These are phyloP conservation scores for Oreochromis spilurus DNA, from an alignment of 2,113 vertebrate genomes.

Conservation along the genomic window DNA sequence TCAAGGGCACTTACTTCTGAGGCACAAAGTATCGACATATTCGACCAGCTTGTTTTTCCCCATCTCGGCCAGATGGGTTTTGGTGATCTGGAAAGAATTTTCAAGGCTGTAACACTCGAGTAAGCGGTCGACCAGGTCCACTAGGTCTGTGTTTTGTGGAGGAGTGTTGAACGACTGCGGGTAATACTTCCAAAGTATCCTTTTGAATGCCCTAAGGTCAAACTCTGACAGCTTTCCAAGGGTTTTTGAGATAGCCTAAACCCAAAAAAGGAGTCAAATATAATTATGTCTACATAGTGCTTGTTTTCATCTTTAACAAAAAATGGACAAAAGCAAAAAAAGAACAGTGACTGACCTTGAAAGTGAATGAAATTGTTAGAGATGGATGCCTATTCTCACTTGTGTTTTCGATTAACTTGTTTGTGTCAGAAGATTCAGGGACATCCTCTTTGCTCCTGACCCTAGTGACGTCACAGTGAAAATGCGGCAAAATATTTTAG, in stretches of 20 bases:
- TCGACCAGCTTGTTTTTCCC: background rate
- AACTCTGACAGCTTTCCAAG: slow-evolving; percentile 32
- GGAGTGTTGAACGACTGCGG: slow-evolving; percentile 50
- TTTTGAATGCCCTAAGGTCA: slow-evolving; percentile 34
- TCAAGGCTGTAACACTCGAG: slow-evolving; percentile 54
- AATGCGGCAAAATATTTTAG: background rate
- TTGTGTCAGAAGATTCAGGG: background rate
- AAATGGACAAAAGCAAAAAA: background rate
- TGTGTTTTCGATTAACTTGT: slow-evolving; percentile 8
- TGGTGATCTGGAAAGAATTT: slow-evolving; percentile 57
- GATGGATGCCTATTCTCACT: slow-evolving; percentile 45
- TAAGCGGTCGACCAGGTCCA: slow-evolving; percentile 66
- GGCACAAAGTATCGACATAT: slow-evolving; percentile 27
- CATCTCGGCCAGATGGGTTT: slow-evolving; percentile 36
- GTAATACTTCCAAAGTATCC: slow-evolving; percentile 53
- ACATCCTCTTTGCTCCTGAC: background rate
- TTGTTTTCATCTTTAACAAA: background rate
- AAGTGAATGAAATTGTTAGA: slow-evolving; percentile 62
- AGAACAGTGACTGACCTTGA: slow-evolving; percentile 46
- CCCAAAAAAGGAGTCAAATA: background rate
- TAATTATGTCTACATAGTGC: background rate
- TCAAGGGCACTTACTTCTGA: slow-evolving; percentile 50
- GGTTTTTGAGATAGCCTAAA: slow-evolving; percentile 50
- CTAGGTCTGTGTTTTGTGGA: slow-evolving; percentile 44
- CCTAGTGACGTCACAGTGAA: slow-evolving; percentile 11